Base-by-base conservation (phyloP, 2,888 invertebrate genomes). In the Brenthis hecate region DNA sequence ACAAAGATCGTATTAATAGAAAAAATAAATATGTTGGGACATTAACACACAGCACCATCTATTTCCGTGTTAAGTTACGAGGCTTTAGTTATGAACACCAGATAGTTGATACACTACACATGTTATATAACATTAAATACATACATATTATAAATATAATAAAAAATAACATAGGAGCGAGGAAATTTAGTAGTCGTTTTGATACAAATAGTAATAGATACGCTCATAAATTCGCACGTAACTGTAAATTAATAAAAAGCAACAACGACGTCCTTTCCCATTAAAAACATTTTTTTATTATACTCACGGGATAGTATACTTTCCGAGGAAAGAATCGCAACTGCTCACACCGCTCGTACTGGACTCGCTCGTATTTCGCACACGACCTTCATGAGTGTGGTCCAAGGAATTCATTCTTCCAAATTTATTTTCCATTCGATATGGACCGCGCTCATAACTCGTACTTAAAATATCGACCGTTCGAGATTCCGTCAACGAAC, bases 331-430 rank as follows among this genome's bases (percentile, higher is more conserved):
- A 1, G 96, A 97, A 84, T 97, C 97, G 78, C 95, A 96, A 68
- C 97, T 97, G 86, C 96, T 96, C 28, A 97, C 95, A 55, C 97
- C 97, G 72, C 96, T 97, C 0, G 96, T 96, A 69, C 96, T 96
- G 1, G 96, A 96, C 81, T 97, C 97, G n/a, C 93, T 93, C 0
- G 91, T 93, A 71, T 93, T 92, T 71, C 93, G 84, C 50, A 91
- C 89, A 61, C 93, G 79, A 3, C 91, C 91, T 71, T 93, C 93
- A 51, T 88, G 87, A 3, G 85, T 80, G 58, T 90, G 85, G 14
- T 93, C 93, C 56, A 90, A 71, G 1, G 92, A 91, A 69, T 89
- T 91, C 83, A 91, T 86, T 71, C 92, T 81, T 0, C 86, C 87
- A 48, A 88, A 80, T 71, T 88, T 82, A 72, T 84, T 87, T 70